phyloP scores from a whole-genome alignment of 2,888 invertebrate genomes.

The Diaprepes abbreviatus region DNA sequence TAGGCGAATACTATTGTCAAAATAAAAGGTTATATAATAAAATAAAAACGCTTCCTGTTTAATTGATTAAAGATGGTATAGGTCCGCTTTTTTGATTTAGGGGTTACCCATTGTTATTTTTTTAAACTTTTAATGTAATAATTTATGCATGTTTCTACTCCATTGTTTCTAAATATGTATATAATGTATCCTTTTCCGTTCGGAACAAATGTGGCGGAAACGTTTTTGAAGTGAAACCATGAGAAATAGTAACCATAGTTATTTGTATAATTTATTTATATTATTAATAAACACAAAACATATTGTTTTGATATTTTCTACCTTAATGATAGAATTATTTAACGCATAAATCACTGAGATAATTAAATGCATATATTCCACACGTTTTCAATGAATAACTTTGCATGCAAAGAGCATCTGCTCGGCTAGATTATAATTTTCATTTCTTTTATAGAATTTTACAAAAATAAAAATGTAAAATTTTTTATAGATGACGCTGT shows the following conservation, averaged over 20 bases:
- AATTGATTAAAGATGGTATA: not conserved
- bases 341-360: not conserved
- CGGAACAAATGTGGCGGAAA: slow-evolving; percentile 29
- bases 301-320: slow-evolving; percentile 15
- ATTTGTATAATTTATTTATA: slow-evolving; percentile 11
- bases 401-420: too few species aligned
- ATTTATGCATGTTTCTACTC: slow-evolving; percentile 3
- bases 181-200: slow-evolving; percentile 42
- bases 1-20: slow-evolving; percentile 18
- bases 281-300: slow-evolving; percentile 5
- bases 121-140: not conserved
- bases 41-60: slow-evolving; percentile 1
- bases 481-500: too few species aligned
- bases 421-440: too few species aligned
- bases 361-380: not conserved
- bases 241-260: slow-evolving; percentile 19
- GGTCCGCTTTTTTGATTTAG: not conserved
- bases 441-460: too few species aligned
- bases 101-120: not conserved
- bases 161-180: slow-evolving; percentile 11
- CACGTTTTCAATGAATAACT: not conserved
- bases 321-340: not conserved
- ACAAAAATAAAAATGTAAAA: too few species aligned
- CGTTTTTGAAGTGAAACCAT: slow-evolving; percentile 32
- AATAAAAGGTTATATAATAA: slow-evolving; percentile 8